A percentile compares a stretch with the other conserved stretches of the same genome.
These are phyloP conservation scores for Tachina lurida DNA, from an alignment of 2,888 invertebrate genomes.

Conservation along the genomic window DNA sequence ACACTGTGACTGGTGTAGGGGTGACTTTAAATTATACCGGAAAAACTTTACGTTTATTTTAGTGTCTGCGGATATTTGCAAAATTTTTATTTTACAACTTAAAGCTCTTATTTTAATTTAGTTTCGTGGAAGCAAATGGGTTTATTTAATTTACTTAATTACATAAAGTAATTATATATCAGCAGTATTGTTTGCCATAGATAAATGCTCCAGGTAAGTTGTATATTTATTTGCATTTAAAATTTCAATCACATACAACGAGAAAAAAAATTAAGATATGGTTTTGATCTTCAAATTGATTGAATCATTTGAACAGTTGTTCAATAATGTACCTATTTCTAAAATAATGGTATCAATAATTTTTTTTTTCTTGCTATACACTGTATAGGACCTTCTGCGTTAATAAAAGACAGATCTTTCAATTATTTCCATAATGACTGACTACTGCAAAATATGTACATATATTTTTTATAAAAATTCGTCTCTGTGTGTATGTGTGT, in stretches of 20 bases:
- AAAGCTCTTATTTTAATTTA: constrained; percentile 24
- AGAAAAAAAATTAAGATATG: too few species aligned
- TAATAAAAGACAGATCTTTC: background rate
- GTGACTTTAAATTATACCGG: background rate
- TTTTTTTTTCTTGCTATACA: background rate
- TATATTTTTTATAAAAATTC: background rate
- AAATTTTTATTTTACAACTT: background rate
- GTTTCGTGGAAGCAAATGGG: constrained; percentile 6
- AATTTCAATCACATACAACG: too few species aligned
- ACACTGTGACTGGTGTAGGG: background rate
- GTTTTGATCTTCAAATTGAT: too few species aligned
- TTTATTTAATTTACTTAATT: constrained; percentile 43
- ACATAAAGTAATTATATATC: constrained; percentile 39
- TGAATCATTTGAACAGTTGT: too few species aligned
- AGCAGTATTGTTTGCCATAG: background rate
- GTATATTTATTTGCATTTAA: background rate
- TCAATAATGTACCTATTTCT: too few species aligned
- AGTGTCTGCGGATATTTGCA: background rate
- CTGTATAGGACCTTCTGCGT: background rate
- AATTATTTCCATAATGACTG: background rate
- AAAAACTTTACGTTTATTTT: constrained; percentile 1
- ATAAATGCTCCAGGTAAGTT: background rate
- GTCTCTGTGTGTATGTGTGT: background rate
- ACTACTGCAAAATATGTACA: background rate
- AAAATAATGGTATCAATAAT: too few species aligned